Percentiles rank a stretch among this genome's conserved stretches.
These are phyloP conservation scores for Ylistrum balloti DNA, from an alignment of 1,140 invertebrate species.

Conservation along the genomic window DNA sequence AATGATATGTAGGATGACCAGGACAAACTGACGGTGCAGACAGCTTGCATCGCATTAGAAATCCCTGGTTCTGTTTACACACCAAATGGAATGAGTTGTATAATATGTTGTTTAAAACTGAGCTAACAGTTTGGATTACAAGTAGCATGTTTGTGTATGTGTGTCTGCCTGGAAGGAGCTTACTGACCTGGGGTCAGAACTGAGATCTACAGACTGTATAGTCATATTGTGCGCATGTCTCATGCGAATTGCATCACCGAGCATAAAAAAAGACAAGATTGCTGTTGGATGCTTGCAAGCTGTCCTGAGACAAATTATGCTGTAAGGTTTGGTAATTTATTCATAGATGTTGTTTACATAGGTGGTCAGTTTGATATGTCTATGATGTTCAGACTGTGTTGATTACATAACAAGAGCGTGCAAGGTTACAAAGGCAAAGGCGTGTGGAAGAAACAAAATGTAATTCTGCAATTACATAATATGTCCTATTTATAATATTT, in stretches of 20 bases:
- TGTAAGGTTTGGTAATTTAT: constrained; percentile 21
- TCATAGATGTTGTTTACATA: not conserved
- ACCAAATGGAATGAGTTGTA: not conserved
- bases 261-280: not conserved
- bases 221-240: not conserved
- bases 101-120: constrained; percentile 40
- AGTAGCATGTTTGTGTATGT: constrained; percentile 5
- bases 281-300: constrained; percentile 31
- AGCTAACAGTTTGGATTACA: constrained; percentile 26
- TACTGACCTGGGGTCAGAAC: not conserved
- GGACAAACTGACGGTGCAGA: not conserved
- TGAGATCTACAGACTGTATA: not conserved
- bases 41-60: not conserved
- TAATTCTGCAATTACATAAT: not conserved
- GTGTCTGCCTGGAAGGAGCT: constrained; percentile 21
- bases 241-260: not conserved
- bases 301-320: constrained; percentile 13
- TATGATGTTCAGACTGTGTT: not conserved
- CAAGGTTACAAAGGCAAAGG: not conserved
- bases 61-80: not conserved
- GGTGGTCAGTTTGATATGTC: not conserved
- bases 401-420: not conserved
- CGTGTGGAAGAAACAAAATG: not conserved
- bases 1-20: not conserved
- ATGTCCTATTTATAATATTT: constrained; percentile 14